Conservation (phyloP, 1,140 invertebrate species). For the Hycleus cichorii region DNA sequence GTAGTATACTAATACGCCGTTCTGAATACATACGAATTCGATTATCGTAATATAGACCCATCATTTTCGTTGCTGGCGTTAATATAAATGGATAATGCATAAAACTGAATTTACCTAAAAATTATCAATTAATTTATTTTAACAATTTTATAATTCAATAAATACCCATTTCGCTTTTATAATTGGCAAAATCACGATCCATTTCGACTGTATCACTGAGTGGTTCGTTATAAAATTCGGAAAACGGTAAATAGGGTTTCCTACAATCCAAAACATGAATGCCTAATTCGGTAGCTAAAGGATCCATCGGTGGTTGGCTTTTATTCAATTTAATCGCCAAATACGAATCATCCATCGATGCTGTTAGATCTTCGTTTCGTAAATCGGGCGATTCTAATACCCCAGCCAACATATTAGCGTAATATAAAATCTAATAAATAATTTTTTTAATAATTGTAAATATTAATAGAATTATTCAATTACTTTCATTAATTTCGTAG, state of each 20-base stretch:
- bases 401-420: slow-evolving; percentile 81
- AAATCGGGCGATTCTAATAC: slow-evolving; percentile 59
- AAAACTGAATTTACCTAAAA: slow-evolving; percentile 76
- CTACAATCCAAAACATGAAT: slow-evolving; percentile 74
- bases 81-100: slow-evolving; percentile 87
- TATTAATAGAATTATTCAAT: not conserved
- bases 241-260: slow-evolving; percentile 72
- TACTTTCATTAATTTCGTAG: slow-evolving; percentile 77
- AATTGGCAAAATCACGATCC: slow-evolving; percentile 87
- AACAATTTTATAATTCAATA: too few relatives aligned
- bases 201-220: slow-evolving; percentile 87
- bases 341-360: slow-evolving; percentile 30
- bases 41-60: slow-evolving; percentile 89
- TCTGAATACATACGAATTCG: slow-evolving; percentile 92
- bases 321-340: slow-evolving; percentile 27
- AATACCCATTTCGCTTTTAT: slow-evolving; percentile 56
- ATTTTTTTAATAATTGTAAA: slow-evolving; percentile 2
- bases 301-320: slow-evolving; percentile 27
- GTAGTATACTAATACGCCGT: slow-evolving; percentile 71
- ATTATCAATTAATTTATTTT: not conserved
- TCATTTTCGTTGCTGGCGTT: slow-evolving; percentile 85
- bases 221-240: slow-evolving; percentile 90
- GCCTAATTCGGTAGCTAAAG: slow-evolving; percentile 51
- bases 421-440: slow-evolving; percentile 70
- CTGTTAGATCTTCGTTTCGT: slow-evolving; percentile 45